A percentile compares a stretch with the other conserved stretches of the same genome.
Conservation (phyloP, 2,797 vertebrate genomes). For the Todus mexicanus region DNA sequence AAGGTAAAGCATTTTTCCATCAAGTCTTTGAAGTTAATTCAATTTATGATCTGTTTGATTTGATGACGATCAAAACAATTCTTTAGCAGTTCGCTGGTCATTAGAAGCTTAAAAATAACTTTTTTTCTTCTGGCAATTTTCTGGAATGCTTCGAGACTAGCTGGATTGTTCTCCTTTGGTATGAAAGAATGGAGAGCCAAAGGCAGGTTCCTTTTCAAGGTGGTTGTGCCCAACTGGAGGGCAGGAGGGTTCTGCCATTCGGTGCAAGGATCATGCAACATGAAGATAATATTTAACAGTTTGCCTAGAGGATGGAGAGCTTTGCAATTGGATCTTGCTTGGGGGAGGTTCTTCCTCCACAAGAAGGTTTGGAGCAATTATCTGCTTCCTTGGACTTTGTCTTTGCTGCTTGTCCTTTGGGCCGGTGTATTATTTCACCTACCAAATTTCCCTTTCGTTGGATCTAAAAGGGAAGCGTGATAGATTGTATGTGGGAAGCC, state of each 20-base stretch:
- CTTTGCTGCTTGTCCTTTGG: neutral
- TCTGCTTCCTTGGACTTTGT: neutral
- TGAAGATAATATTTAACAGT: neutral
- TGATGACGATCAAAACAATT: slow-evolving; percentile 33
- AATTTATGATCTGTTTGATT: slow-evolving; percentile 5
- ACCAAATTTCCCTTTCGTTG: neutral
- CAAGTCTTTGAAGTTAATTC: slow-evolving; percentile 2
- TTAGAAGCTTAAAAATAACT: neutral
- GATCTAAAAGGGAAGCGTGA: neutral
- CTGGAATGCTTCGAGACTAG: neutral
- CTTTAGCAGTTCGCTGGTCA: neutral
- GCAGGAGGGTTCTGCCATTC: neutral
- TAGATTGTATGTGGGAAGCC: neutral
- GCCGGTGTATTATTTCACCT: neutral
- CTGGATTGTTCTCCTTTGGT: neutral
- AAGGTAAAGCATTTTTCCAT: slow-evolving; percentile 70
- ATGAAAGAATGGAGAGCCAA: neutral
- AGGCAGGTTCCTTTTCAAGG: neutral
- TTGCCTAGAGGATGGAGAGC: neutral
- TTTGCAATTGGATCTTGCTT: neutral
- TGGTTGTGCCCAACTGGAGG: neutral
- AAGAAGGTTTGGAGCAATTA: neutral
- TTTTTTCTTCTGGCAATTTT: neutral
- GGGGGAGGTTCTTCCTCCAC: neutral
- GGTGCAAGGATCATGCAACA: rapidly evolving